These are phyloP conservation scores for Clinocottus analis DNA, from an alignment of 2,113 vertebrate genomes.

Conservation along the genomic window DNA sequence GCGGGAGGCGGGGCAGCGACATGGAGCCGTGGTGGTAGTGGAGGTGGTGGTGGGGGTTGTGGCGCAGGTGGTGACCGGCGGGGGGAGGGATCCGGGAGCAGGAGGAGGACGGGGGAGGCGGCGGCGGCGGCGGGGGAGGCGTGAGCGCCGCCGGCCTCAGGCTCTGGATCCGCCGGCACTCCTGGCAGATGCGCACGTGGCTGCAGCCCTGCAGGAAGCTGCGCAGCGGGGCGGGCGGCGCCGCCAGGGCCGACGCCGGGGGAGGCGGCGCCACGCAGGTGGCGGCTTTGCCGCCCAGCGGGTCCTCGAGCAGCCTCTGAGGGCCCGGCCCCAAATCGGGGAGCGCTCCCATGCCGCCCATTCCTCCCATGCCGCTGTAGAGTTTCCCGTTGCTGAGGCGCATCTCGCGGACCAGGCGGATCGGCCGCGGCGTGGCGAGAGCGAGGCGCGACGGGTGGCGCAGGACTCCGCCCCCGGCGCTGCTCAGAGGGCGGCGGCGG, in stretches of 20 bases:
- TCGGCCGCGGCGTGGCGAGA: constrained; percentile 75
- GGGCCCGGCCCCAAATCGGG: constrained; percentile 83
- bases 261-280: constrained; percentile 14
- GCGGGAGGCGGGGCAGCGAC: constrained; percentile 74
- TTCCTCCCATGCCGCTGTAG: constrained; percentile 81
- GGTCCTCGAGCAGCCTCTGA: constrained; percentile 89
- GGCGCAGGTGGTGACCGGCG: constrained; percentile 30
- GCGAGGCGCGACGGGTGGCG: constrained; percentile 75
- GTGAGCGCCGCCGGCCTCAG: constrained; percentile 76
- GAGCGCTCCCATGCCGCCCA: constrained; percentile 40
- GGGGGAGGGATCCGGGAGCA: constrained; percentile 71
- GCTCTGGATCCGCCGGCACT: constrained; percentile 90
- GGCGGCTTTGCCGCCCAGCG: constrained; percentile 70
- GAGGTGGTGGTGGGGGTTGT: constrained; percentile 60
- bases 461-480: constrained; percentile 67
- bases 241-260: constrained; percentile 43
- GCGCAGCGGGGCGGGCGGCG: constrained; percentile 59
- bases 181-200: constrained; percentile 85
- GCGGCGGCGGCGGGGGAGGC: constrained; percentile 45
- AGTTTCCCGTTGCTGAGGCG: constrained; percentile 92
- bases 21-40: constrained; percentile 66
- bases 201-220: constrained; percentile 75
- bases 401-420: constrained; percentile 88
- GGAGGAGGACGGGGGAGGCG: constrained; percentile 62
- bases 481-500: constrained; percentile 82